Evolutionary conservation across 2,888 invertebrate species (phyloP).

Genomic region (Oxystoma pomonae): DNA sequence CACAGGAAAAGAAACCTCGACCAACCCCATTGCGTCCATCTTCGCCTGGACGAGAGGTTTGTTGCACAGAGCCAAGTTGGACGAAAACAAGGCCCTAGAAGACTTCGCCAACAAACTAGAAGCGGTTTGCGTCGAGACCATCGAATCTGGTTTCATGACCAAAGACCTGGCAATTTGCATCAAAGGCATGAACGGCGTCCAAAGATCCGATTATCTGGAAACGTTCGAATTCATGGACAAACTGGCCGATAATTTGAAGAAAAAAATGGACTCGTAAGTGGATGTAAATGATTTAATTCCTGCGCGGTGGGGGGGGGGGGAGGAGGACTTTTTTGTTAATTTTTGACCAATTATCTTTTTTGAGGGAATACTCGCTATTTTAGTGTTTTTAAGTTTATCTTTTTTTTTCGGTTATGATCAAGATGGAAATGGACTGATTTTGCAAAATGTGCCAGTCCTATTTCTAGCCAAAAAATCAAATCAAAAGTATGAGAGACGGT

Average conservation of each 20-base stretch:
- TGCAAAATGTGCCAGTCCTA: too few relatives aligned
- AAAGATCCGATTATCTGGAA: slow-evolving; percentile 83
- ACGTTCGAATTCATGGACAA: slow-evolving; percentile 97
- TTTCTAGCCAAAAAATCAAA: too few relatives aligned
- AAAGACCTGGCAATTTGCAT: slow-evolving; percentile 98
- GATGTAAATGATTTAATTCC: too few relatives aligned
- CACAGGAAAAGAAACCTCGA: slow-evolving; percentile 75
- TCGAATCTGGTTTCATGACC: slow-evolving; percentile 93
- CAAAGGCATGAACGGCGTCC: slow-evolving; percentile 82
- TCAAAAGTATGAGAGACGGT: too few relatives aligned
- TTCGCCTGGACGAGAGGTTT: slow-evolving; percentile 92
- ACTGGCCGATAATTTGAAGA: slow-evolving; percentile 81
- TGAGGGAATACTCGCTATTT: too few relatives aligned
- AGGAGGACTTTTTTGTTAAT: too few relatives aligned
- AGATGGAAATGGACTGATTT: too few relatives aligned
- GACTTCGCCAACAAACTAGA: slow-evolving; percentile 86
- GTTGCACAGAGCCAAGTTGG: slow-evolving; percentile 90
- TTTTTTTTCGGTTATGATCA: too few relatives aligned
- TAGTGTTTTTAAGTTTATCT: too few relatives aligned
- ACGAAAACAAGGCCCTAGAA: slow-evolving; percentile 71
- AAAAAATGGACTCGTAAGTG: slow-evolving; percentile 43
- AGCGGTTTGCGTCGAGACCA: slow-evolving; percentile 88
- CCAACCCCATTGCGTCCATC: slow-evolving; percentile 98
- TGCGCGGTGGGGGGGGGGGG: too few relatives aligned
- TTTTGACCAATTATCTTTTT: too few relatives aligned